Evolutionary conservation across 2,113 vertebrate genomes (phyloP), one percentile per base, ranked within the genome.

Genomic region (Acanthisitta chloris): DNA sequence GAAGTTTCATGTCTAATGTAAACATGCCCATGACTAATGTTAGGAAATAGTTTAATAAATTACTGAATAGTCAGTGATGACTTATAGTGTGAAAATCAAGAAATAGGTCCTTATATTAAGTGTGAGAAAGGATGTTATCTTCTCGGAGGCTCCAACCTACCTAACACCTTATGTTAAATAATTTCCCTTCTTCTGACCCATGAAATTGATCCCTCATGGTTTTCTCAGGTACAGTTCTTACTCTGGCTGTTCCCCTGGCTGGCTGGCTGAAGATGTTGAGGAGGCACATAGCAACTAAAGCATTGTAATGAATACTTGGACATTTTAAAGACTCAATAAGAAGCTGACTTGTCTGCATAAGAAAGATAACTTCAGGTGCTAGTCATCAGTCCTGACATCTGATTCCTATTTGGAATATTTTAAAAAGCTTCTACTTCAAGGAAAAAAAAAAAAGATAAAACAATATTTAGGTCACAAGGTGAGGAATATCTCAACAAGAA

Each of bases 301-400:
- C 33, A 28, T 57, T 0, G 0, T 28, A 46, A 36, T 21, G 24
- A 26, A 4, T 29, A 34, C 10, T 17, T 45, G 49, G 24, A 24
- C 1, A 0, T 51, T 83, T 74, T 45, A 45, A 62, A 34, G n/a
- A 46, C 21, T 51, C 4, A 29, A 12, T 64, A 69, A 48, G 25
- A 70, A 69, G 28, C 4, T 28, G 23, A 12, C 5, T 19, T 38
- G 7, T 64, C 29, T 57, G 69, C 6, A 40, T 45, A 10, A 85
- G 61, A 76, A 90, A 71, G 57, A 11, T 40, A 34, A 12, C 14
- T 51, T 74, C 15, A 52, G 26, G 14, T 54, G 26, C 9, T 36
- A 45, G 29, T 33, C 57, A 36, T 70, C 29, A 46, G 13, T 46
- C 55, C 18, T 46, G n/a, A 76, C 29, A 52, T 14, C 15, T 46